Conservation (phyloP, 2,888 invertebrate species). For the Escarpia spicata region DNA sequence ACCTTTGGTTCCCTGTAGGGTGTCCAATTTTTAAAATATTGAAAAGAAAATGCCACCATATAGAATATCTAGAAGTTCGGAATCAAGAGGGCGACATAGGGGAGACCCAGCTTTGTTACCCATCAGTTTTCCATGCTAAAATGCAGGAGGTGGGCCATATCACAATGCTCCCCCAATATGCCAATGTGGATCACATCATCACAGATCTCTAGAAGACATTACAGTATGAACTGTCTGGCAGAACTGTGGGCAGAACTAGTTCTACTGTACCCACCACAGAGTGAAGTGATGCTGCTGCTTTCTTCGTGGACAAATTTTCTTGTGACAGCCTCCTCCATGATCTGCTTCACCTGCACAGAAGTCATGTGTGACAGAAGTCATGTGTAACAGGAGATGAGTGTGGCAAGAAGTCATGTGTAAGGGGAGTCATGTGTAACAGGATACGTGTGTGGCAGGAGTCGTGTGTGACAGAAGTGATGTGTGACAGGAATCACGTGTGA, state of each 20-base stretch:
- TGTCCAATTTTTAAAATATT: not conserved
- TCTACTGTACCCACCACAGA: conserved; percentile 74
- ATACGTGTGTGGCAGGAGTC: not conserved
- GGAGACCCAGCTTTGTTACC: no score
- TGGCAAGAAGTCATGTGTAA: not conserved
- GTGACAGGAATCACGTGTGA: no score
- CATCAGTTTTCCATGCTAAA: no score
- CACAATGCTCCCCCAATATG: no score
- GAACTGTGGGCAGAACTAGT: not conserved
- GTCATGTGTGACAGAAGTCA: not conserved
- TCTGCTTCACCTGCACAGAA: conserved; percentile 81
- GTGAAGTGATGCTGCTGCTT: conserved; percentile 87
- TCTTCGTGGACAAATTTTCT: conserved; percentile 92
- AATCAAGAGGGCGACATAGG: no score
- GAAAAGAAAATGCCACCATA: not conserved
- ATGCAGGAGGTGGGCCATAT: no score
- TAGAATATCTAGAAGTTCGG: no score
- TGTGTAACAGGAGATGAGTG: not conserved
- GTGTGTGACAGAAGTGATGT: no score
- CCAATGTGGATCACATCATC: no score
- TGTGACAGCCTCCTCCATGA: conserved; percentile 96
- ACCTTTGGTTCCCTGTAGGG: no score
- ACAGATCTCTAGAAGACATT: no score
- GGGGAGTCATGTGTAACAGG: not conserved
- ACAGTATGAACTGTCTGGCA: no score